phyloP scores from a whole-genome alignment of 1,140 invertebrate species.

The Rhagoletis zephyria region DNA sequence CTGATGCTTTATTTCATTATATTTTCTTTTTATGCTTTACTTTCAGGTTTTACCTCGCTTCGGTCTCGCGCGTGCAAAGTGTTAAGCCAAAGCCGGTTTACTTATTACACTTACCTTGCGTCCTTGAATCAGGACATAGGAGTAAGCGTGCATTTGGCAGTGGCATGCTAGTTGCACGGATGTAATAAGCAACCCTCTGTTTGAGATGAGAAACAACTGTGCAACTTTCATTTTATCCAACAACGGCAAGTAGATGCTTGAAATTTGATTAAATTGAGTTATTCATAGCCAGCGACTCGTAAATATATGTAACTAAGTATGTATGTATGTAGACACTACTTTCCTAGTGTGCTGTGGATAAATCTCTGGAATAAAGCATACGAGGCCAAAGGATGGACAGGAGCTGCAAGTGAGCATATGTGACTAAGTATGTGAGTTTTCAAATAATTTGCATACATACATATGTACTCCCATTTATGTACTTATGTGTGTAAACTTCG shows the following conservation, averaged over 20 bases:
- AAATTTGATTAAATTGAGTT: constrained; percentile 63
- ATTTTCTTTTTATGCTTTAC: constrained; percentile 31
- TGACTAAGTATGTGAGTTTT: background rate
- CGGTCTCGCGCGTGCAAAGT: constrained; percentile 15
- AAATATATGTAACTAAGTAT: background rate
- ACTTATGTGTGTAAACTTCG: background rate
- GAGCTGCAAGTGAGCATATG: constrained; percentile 13
- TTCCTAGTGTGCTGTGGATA: background rate
- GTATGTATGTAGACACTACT: background rate
- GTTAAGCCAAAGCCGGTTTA: constrained; percentile 48
- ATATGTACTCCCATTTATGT: background rate
- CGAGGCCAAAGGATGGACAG: background rate
- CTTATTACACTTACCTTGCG: constrained; percentile 31
- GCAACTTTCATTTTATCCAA: constrained; percentile 15
- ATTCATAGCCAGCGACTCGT: constrained; percentile 13
- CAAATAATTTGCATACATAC: background rate
- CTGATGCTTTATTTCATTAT: constrained; percentile 49
- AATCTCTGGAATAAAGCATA: background rate
- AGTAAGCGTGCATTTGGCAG: background rate
- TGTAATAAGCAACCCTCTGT: background rate
- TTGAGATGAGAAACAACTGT: background rate
- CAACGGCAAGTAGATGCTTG: background rate
- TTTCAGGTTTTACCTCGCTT: constrained; percentile 37
- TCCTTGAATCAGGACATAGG: background rate
- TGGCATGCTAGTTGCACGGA: background rate